Evolutionary conservation across 2,797 vertebrate genomes (phyloP).

Genomic region (Martes flavigula): DNA sequence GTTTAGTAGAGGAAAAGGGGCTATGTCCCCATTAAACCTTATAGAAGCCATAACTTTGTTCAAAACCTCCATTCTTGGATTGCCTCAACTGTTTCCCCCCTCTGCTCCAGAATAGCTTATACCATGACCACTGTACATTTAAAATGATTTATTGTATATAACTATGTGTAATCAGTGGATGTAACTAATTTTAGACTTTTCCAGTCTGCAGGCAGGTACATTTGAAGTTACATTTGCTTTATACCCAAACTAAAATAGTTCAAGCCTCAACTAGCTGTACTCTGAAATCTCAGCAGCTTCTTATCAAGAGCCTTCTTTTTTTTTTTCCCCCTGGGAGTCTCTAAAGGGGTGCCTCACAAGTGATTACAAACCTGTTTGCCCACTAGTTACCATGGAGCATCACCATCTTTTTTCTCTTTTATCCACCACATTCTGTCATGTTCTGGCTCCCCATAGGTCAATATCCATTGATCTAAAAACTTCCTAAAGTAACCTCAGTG

Average conservation of each 20-base stretch:
- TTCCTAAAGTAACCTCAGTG: background rate
- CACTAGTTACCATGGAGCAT: background rate
- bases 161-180: background rate
- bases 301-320: background rate
- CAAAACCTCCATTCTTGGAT: background rate
- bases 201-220: background rate
- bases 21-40: background rate
- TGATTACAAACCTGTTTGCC: background rate
- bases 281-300: background rate
- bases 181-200: background rate
- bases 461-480: background rate
- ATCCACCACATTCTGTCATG: background rate
- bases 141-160: background rate
- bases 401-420: background rate
- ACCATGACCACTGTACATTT: background rate
- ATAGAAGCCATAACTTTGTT: background rate
- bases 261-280: background rate
- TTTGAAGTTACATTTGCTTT: slow-evolving; percentile 3
- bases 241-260: background rate
- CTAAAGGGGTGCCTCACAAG: background rate
- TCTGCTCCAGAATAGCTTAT: background rate
- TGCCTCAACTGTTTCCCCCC: background rate
- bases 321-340: background rate
- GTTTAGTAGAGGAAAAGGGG: background rate
- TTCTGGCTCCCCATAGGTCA: background rate